Evolutionary conservation across 2,797 vertebrate species (phyloP).

Genomic region (Chelon auratus): DNA sequence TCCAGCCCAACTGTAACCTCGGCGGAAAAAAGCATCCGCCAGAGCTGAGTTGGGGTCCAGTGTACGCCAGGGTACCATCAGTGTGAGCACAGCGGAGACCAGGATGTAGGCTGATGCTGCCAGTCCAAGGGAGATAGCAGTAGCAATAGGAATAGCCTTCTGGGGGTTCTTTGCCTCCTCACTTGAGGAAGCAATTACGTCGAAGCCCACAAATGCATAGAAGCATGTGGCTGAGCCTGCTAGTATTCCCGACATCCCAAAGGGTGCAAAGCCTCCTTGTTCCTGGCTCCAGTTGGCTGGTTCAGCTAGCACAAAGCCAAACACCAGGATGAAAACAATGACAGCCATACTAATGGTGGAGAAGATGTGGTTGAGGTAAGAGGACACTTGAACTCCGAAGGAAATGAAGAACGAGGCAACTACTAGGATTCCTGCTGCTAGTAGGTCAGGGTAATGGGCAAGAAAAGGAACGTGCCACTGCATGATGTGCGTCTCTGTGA

Average conservation of each 20-base stretch:
- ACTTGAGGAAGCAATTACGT: conserved; percentile 93
- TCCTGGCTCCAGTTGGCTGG: conserved; percentile 90
- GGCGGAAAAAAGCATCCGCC: conserved; percentile 93
- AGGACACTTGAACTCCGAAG: conserved; percentile 94
- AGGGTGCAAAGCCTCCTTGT: conserved; percentile 94
- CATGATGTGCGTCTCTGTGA: conserved; percentile 91
- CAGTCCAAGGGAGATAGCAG: conserved; percentile 89
- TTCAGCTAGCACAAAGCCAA: conserved; percentile 92
- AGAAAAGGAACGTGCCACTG: conserved; percentile 92
- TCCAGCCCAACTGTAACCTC: conserved; percentile 96
- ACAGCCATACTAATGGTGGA: conserved; percentile 89
- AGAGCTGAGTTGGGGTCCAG: conserved; percentile 94
- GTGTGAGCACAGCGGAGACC: conserved; percentile 92
- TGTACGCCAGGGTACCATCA: conserved; percentile 95
- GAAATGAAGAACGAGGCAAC: conserved; percentile 92
- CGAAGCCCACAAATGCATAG: conserved; percentile 96
- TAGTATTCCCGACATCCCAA: conserved; percentile 91
- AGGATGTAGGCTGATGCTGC: conserved; percentile 92
- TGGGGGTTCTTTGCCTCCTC: conserved; percentile 95
- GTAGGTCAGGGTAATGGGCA: conserved; percentile 92
- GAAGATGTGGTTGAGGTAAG: conserved; percentile 96
- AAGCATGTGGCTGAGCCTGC: conserved; percentile 96
- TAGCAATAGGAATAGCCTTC: conserved; percentile 91
- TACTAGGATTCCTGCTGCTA: conserved; percentile 90
- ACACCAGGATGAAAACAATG: conserved; percentile 91